These are phyloP conservation scores for Hippoglossus stenolepis DNA, from an alignment of 2,113 vertebrate species.

Conservation along the genomic window DNA sequence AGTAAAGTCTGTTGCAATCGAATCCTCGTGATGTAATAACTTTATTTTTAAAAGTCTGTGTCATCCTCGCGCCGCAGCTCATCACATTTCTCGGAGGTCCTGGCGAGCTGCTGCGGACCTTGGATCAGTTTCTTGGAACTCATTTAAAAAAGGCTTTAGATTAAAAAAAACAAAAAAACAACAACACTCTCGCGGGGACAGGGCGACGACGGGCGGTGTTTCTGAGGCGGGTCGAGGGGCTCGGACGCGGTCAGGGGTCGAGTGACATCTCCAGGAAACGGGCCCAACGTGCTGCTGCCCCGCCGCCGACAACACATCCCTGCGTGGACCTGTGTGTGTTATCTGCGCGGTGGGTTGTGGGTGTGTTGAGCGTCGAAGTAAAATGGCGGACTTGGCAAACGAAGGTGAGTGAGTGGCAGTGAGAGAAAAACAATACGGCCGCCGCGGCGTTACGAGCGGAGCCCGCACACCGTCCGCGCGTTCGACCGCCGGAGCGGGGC, in stretches of 20 bases:
- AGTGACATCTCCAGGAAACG: neutral
- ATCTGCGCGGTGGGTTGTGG: constrained; percentile 87
- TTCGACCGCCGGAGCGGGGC: neutral
- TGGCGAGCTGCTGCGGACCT: too few species aligned
- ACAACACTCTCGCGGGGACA: too few species aligned
- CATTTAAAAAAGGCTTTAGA: too few species aligned
- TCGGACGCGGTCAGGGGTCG: neutral
- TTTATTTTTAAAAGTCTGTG: too few species aligned
- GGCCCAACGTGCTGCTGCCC: constrained; percentile 6
- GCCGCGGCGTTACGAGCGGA: neutral
- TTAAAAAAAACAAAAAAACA: too few species aligned
- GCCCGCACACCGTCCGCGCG: neutral
- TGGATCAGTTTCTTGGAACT: too few species aligned
- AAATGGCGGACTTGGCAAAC: constrained; percentile 92
- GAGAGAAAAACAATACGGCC: constrained; percentile 72
- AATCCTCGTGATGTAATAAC: too few species aligned
- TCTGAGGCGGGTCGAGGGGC: too few species aligned
- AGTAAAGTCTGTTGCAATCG: too few species aligned
- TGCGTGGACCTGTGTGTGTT: constrained; percentile 56
- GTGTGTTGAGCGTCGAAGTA: constrained; percentile 86
- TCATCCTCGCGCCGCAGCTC: too few species aligned
- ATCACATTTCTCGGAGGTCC: too few species aligned
- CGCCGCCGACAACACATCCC: constrained; percentile 36
- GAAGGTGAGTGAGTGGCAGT: constrained; percentile 86
- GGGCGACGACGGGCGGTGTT: too few species aligned